Evolutionary conservation across 2,888 invertebrate genomes (phyloP), one percentile per base, ranked within the genome.

Genomic region (Drosophila tripunctata): DNA sequence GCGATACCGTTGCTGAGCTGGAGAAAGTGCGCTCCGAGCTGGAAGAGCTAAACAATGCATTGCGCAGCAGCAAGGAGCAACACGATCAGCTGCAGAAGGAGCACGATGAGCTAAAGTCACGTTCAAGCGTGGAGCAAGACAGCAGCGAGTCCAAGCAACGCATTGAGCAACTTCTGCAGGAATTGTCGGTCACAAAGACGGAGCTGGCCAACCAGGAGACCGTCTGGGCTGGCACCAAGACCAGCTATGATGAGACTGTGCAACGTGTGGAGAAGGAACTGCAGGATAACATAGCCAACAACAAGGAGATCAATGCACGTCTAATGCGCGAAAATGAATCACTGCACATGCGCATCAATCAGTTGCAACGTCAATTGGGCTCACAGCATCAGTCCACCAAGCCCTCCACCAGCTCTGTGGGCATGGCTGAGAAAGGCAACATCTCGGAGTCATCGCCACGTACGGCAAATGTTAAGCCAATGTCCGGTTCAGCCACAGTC

Each of bases 391-490:
- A 95, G 70, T 94, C 94, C 3, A 93, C 93, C 43, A 95, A 95
- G 87, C 93, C 96, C 15, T 94, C 94, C 35, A 93, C 94, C 2
- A 94, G 95, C 78, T 93, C 96, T 67, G 90, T 89, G 17, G 92
- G 94, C 87, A 91, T 87, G 52, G 84, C 89, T 2, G 94, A 94
- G 50, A 94, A 94, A 85, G 91, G 92, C 2, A 92, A 92, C 8
- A 92, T 92, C 2, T 94, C 94, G 30, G 93, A 94, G 8, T 90
- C 90, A 2, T 88, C 89, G 8, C 93, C 93, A 0, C 94, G 95
- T 0, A 98, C 97, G 0, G 98, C 98, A 4, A 98, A 98, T 89
- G 98, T 98, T 38, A 97, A 97, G 90, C 98, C 98, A 0, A 97
- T 98, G 95, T 96, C 98, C 2, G 96, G 96, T 80, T 93, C 91